A percentile compares a stretch with the other conserved stretches of the same genome.
These are phyloP conservation scores for Cyclura pinguis DNA, from an alignment of 2,797 vertebrate species.

Conservation along the genomic window DNA sequence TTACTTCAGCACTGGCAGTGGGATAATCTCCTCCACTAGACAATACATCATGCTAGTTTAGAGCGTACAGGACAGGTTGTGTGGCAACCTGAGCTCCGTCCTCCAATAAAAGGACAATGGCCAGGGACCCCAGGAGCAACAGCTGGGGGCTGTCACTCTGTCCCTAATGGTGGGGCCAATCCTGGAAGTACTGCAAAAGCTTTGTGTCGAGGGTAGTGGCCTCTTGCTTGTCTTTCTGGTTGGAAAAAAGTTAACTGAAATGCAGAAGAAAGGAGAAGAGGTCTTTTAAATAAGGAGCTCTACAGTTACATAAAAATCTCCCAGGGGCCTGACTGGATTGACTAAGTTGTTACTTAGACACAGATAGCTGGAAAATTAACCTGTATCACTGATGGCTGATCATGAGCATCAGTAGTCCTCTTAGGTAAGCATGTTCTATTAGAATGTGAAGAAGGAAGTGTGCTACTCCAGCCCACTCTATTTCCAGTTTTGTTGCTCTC, in stretches of 20 bases:
- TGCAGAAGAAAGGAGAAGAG: neutral
- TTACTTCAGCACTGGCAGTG: neutral
- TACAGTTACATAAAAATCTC: neutral
- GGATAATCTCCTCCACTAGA: too few relatives aligned
- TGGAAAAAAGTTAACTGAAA: neutral
- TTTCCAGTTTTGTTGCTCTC: too few relatives aligned
- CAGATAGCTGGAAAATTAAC: conserved; percentile 6
- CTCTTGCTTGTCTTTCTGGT: neutral
- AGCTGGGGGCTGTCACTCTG: too few relatives aligned
- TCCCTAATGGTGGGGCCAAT: too few relatives aligned
- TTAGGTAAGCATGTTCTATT: neutral
- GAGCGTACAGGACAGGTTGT: neutral
- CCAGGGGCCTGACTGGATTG: neutral
- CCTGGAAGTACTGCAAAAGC: neutral
- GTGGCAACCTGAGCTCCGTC: neutral
- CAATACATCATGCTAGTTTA: neutral
- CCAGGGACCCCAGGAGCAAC: too few relatives aligned
- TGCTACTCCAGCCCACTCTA: too few relatives aligned
- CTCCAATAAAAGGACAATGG: neutral
- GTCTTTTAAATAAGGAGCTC: too few relatives aligned
- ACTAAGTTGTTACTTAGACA: neutral
- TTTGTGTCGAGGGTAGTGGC: too few relatives aligned
- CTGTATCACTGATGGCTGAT: conserved; percentile 30
- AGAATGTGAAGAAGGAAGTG: too few relatives aligned
- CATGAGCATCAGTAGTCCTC: conserved; percentile 45